phyloP scores from a whole-genome alignment of 2,113 vertebrate species.

The Apodemus sylvaticus region DNA sequence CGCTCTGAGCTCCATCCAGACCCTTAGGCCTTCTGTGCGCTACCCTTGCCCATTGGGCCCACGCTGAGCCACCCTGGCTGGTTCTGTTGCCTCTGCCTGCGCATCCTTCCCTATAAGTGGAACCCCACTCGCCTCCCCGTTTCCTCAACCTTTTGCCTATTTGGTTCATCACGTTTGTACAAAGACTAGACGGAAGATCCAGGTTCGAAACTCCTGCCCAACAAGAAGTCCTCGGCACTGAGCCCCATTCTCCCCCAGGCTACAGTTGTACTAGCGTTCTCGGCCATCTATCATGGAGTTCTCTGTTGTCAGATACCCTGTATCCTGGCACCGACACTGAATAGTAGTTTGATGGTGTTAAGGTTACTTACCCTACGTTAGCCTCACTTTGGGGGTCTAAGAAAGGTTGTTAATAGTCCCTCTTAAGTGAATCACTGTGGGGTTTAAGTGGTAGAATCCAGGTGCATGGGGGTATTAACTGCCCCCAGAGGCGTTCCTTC shows the following conservation, averaged over 20 bases:
- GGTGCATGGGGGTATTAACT: neutral
- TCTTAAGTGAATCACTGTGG: neutral
- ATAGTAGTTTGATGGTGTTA: neutral
- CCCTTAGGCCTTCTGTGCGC: neutral
- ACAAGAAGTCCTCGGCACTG: neutral
- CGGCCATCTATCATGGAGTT: rapidly evolving
- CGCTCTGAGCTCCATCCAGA: neutral
- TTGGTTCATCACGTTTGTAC: neutral
- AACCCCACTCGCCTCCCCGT: neutral
- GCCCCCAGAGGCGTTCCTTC: neutral
- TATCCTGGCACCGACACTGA: neutral
- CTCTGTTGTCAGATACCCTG: neutral
- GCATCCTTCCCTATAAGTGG: neutral
- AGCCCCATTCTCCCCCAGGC: neutral
- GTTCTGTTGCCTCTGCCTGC: rapidly evolving
- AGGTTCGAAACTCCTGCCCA: neutral
- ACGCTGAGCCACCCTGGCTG: rapidly evolving
- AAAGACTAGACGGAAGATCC: neutral
- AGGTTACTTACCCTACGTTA: neutral
- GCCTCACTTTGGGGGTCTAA: neutral
- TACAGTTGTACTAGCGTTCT: neutral
- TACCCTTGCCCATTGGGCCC: rapidly evolving
- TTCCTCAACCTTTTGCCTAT: neutral
- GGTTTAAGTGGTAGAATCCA: neutral
- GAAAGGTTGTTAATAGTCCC: rapidly evolving